Evolutionary conservation across 2,888 invertebrate species (phyloP), one percentile per base, ranked within the genome.

Genomic region (Caenorhabditis uteleia): DNA sequence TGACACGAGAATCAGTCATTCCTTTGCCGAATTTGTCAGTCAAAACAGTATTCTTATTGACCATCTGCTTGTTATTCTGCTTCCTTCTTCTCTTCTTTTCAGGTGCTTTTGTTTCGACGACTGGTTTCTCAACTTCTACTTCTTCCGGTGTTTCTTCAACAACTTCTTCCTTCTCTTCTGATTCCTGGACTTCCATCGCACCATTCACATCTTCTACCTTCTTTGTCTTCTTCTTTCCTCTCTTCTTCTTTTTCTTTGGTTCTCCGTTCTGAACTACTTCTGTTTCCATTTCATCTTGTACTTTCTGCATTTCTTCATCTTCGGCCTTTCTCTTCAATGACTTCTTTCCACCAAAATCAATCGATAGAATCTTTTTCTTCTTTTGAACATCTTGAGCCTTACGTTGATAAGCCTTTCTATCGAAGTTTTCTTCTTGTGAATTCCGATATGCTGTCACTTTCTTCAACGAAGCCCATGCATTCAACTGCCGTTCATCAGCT

Each of bases 381-480:
- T 92, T 87, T 0, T 86, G 85, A 16, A 88, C 84, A 84, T 93
- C 91, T 26, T 87, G 86, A 0, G 90, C 89, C 84, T 91, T 92
- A 75, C 88, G 88, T 69, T 87, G 85, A 85, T 90, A 97, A 0
- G 89, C 88, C 60, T 88, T 88, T 12, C 90, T 88, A 64, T 95
- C 95, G 54, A 89, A 89, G 66, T 87, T 87, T 85, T 97, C 95
- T 14, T 89, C 89, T 53, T 90, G 86, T 5, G 90, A 89, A 0
- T 91, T 88, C 6, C 77, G 68, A 44, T 82, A 82, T 6, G 68
- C 61, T 7, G 75, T 75, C 0, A 75, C 75, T 85, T 90, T 92
- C 85, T 92, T 94, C 4, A 95, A 85, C 0, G 94, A 92, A 74
- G 91, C 93, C 98, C 97, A 98, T 77, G 89, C 89, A 79, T 98